These are phyloP conservation scores for Caiman crocodilus DNA, from an alignment of 2,797 vertebrate species.

Conservation along the genomic window DNA sequence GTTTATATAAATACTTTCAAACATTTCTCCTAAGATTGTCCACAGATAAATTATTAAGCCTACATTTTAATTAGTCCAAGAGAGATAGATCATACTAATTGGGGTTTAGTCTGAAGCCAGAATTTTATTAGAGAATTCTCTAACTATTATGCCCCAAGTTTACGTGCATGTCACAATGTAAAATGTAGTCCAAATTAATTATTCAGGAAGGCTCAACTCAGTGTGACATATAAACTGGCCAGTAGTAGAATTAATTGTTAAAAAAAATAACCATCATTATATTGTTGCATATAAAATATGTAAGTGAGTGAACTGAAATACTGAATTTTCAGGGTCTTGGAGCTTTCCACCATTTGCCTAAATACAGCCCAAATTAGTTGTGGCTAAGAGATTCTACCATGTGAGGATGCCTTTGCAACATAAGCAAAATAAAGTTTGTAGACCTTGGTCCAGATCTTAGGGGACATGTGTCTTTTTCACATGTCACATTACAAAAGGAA, in stretches of 20 bases:
- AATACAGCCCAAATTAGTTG: neutral
- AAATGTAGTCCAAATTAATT: slow-evolving; percentile 36
- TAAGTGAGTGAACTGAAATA: neutral
- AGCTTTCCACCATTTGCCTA: neutral
- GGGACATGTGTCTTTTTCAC: neutral
- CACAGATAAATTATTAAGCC: neutral
- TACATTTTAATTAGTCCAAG: slow-evolving; percentile 5
- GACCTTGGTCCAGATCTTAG: neutral
- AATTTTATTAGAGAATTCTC: neutral
- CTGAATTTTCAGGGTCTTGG: neutral
- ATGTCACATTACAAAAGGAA: too few species aligned
- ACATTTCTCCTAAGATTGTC: slow-evolving; percentile 8
- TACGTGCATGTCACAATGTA: neutral
- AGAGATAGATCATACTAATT: neutral
- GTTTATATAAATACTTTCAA: slow-evolving; percentile 6
- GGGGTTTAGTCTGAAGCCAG: neutral
- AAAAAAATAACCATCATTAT: neutral
- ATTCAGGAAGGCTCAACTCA: neutral
- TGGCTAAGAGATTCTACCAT: neutral
- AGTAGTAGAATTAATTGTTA: slow-evolving; percentile 36
- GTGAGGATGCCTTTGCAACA: neutral
- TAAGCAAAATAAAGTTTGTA: neutral
- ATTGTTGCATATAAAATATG: neutral
- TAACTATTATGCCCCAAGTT: neutral
- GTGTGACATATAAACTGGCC: neutral